Evolutionary conservation across 2,797 vertebrate species (phyloP), one percentile per base, ranked within the genome.

Genomic region (Silurus lanzhouensis): DNA sequence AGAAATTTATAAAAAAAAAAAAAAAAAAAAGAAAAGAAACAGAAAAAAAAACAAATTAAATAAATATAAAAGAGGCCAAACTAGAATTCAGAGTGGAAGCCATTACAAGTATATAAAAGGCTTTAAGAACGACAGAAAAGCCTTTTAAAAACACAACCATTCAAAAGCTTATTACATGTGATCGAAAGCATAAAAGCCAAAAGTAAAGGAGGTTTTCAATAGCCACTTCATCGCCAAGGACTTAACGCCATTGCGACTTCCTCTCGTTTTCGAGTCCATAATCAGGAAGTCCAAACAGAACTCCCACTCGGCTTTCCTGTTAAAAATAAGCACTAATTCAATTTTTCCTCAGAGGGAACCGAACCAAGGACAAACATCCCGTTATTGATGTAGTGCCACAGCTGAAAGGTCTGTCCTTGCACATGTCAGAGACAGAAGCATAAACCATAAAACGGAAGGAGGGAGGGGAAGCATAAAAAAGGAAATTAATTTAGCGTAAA

Each of bases 291-390:
- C 64, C 74, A 78, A 78, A 70, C 64, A 58, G 58, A 78, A 85
- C 84, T 80, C 76, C 68, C 38, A 58, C 58, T 38, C 58, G 6
- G 78, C 57, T 85, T 58, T 52, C 55, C 55, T 58, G 48, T 61
- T 71, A 60, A 76, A 70, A 70, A 76, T 85, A 67, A 78, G 57
- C 27, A 64, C 27, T 71, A 70, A 70, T 78, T 70, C 74, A 83
- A 25, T 20, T 60, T 70, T 61, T 70, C 71, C 71, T 81, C 63
- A 13, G 22, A 67, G 25, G 31, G 83, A 38, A 57, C 61, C 12
- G 46, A 48, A 83, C 70, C 79, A 81, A 85, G 84, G 58, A 81
- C 84, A 75, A 85, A 57, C 70, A 85, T 57, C 61, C 17, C 19
- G 4, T 63, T 31, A 70, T 46, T 71, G 44, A 76, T 78, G 27